Base-by-base conservation (phyloP, 2,113 vertebrate species). In the Rhipidura dahli region DNA sequence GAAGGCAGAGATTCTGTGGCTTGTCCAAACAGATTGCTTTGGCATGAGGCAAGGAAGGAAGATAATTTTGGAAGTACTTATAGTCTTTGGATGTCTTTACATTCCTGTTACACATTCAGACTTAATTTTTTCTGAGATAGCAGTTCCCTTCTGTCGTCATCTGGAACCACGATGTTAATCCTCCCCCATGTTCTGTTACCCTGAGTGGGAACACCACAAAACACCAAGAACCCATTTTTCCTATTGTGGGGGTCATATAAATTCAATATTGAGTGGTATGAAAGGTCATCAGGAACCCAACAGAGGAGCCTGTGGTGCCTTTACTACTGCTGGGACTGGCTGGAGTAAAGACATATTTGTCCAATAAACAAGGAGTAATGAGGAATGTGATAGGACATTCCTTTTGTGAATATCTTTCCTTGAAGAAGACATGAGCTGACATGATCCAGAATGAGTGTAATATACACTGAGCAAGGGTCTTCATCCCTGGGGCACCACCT, bases 1-100 rank as follows among this genome's bases (percentile, higher is more conserved):
- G 86, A 93, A 76, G 69, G 71, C 87, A 82, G 70, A 82, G 57
- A 26, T 89, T 96, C 57, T 93, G 30, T 21, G 64, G 81, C 75
- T 89, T 56, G 37, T 47, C 21, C 26, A 76, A 59, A 57, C 70
- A 8, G 13, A 15, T 87, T 72, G 49, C 68, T 82, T 83, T 92
- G 57, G 35, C 44, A 47, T 2, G 57, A 66, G 57, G 61, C 83
- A 63, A 92, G 50, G 91, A 89, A 69, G 56, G 66, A 87, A 56
- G 69, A 72, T 64, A 44, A 91, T 75, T 93, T 92, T 18, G 7
- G 71, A 76, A 86, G 85, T 78, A 63, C 63, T 85, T 7, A 4
- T 31, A 8, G 40, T 76, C 65, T 54, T 70, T 61, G 70, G 70
- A 69, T 76, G 33, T 53, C 66, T 94, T 90, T 72, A 56, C 15